These are phyloP conservation scores for Smutsia gigantea DNA, from an alignment of 2,797 vertebrate genomes.

Conservation along the genomic window DNA sequence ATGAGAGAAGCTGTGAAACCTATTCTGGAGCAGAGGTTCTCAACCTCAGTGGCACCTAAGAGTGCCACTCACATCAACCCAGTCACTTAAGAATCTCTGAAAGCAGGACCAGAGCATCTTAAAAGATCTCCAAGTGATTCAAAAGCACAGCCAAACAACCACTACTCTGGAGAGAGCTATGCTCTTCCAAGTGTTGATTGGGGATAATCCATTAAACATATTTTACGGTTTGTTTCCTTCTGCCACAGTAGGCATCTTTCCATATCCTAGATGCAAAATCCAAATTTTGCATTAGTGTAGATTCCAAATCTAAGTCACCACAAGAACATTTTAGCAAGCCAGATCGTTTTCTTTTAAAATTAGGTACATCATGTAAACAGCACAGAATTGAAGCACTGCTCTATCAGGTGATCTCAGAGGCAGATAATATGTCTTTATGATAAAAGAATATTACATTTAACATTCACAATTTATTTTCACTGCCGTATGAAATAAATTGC, in stretches of 20 bases:
- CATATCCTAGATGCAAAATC: neutral
- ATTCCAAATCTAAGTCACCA: neutral
- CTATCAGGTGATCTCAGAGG: conserved; percentile 25
- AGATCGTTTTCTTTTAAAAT: conserved; percentile 29
- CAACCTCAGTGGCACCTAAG: neutral
- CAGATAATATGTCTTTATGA: neutral
- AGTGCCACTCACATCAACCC: neutral
- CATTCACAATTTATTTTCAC: conserved; percentile 1
- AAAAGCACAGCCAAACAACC: neutral
- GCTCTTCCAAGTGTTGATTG: neutral
- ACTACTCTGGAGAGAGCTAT: neutral
- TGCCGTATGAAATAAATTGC: conserved; percentile 25
- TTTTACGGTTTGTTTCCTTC: conserved; percentile 29
- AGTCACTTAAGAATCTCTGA: neutral
- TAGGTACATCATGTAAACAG: neutral
- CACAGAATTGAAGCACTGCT: neutral
- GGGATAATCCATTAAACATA: neutral
- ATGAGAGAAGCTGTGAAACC: neutral
- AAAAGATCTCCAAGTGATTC: neutral
- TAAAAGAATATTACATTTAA: neutral
- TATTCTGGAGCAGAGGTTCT: neutral
- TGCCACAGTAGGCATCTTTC: neutral
- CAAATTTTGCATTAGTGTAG: neutral
- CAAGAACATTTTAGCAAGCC: neutral
- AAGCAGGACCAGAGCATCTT: neutral